Percentiles rank a stretch among this genome's conserved stretches.
Evolutionary conservation across 2,797 vertebrate species (phyloP).

Genomic region (Paguma larvata): DNA sequence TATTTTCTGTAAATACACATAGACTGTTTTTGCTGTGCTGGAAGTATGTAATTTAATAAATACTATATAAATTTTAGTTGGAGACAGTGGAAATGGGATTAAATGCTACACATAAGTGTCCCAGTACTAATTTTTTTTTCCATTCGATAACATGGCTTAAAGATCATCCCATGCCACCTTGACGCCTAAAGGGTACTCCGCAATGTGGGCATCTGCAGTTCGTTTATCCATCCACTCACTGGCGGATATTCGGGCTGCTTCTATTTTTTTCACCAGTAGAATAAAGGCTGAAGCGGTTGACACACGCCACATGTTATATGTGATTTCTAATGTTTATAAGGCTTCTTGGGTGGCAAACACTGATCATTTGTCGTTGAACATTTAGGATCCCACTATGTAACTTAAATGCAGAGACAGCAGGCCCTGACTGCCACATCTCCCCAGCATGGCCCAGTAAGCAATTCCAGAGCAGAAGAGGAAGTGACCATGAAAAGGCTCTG

Average conservation of each 20-base stretch:
- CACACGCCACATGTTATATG: background rate
- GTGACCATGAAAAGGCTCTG: background rate
- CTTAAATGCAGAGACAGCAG: background rate
- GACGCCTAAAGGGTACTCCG: background rate
- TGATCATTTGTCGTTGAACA: background rate
- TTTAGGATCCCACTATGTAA: background rate
- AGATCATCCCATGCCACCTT: background rate
- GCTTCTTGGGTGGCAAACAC: background rate
- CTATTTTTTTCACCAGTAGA: background rate
- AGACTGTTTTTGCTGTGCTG: background rate
- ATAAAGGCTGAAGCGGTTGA: slow-evolving; percentile 7
- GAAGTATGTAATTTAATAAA: background rate
- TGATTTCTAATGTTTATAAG: slow-evolving; percentile 44
- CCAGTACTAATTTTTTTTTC: background rate
- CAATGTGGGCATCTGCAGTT: background rate
- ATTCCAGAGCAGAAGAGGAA: background rate
- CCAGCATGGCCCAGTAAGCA: background rate
- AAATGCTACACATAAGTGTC: background rate
- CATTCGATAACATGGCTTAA: background rate
- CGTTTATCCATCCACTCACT: background rate
- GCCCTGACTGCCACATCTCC: background rate
- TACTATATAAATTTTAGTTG: background rate
- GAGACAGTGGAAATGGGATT: background rate
- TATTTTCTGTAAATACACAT: background rate
- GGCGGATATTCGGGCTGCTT: background rate